Conservation (phyloP, 2,797 vertebrate species). For the Alosa sapidissima region DNA sequence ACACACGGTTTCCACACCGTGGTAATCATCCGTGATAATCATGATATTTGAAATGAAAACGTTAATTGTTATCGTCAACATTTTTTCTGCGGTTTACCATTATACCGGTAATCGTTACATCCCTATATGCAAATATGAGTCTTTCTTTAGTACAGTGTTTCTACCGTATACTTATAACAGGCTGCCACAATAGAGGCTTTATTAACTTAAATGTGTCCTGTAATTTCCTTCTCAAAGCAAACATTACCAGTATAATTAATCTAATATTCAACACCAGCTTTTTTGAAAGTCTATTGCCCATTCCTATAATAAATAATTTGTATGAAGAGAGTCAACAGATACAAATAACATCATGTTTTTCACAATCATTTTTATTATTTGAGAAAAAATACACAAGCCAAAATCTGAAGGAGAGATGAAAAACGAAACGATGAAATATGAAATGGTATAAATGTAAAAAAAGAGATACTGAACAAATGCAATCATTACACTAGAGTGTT, state of each 20-base stretch:
- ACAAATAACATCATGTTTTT: background rate
- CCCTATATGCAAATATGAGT: background rate
- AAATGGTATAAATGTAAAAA: constrained; percentile 23
- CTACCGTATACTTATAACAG: background rate
- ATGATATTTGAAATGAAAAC: too few relatives aligned
- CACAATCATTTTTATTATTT: background rate
- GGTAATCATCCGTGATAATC: too few relatives aligned
- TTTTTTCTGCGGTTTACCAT: too few relatives aligned
- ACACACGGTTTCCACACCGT: too few relatives aligned
- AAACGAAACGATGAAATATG: background rate
- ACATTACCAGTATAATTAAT: background rate
- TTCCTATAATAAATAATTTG: background rate
- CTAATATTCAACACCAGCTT: background rate
- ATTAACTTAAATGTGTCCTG: background rate
- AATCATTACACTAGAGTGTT: background rate
- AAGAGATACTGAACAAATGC: background rate
- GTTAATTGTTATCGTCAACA: too few relatives aligned
- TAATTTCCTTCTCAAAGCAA: background rate
- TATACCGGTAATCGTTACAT: too few relatives aligned
- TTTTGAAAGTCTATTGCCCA: background rate
- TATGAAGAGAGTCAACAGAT: background rate
- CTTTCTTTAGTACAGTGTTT: background rate
- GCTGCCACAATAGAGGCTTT: background rate
- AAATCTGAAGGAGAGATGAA: background rate
- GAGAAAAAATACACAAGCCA: background rate